Base-by-base conservation (phyloP, 2,113 vertebrate species). In the Quiscalus mexicanus region DNA sequence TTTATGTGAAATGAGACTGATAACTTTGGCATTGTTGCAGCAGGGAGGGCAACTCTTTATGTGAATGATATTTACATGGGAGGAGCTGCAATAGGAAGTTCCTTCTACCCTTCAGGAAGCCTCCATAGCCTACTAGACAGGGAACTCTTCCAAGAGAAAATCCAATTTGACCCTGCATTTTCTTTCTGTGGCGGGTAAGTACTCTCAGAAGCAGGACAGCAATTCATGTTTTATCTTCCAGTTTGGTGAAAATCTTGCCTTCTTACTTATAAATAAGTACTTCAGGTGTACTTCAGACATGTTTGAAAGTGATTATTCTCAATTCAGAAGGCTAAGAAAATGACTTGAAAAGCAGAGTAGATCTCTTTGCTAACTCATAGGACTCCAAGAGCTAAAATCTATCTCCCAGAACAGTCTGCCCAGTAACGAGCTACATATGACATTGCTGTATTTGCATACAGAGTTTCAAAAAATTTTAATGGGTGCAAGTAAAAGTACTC, bases 31-130 rank as follows among this genome's bases (percentile, higher is more conserved):
- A 19, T 12, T 37, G 13, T 22, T 68, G 23, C 13, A 55, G 8
- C 10, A 84, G 25, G 30, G 7, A 45, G 19, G 25, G 22, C 10
- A 58, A 2, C 1, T 23, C 33, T 7, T 65, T 6, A 6, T 25
- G 9, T 0, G 1, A 74, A 45, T 37, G 4, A 11, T 55, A 39
- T 35, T 69, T 52, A 17, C 5, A 17, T 0, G 2, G 2, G 1
- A 21, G 30, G 9, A 90, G 24, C 5, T 59, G 7, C 25, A 64
- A 55, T 2, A 85, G 6, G 28, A 71, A 55, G 4, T 60, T 69
- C 37, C 5, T 73, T 60, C 27, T 12, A 37, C 6, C 8, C 11
- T 62, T 81, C 56, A 27, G 39, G 44, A 69, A 74, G 16, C 12
- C 10, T 67, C 12, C 23, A 2, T 20, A 37, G 45, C 4, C 20